A percentile compares a stretch with the other conserved stretches of the same genome.
phyloP scores from a whole-genome alignment of 2,888 invertebrate species.

The Amphipoea oculea region DNA sequence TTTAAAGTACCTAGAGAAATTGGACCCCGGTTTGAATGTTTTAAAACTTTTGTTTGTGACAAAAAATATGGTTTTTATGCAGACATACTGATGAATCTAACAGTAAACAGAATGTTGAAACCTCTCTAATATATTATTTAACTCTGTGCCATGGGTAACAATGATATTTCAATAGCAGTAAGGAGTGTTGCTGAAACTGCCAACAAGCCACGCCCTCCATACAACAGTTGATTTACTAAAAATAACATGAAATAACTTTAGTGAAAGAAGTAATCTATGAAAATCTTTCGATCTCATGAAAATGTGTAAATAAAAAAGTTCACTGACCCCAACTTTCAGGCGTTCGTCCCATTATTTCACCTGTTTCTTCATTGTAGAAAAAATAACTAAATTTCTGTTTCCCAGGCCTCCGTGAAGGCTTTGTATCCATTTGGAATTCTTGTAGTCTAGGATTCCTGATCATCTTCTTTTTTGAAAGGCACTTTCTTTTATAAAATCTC shows the following conservation, averaged over 20 bases:
- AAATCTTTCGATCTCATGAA: slow-evolving; percentile 22
- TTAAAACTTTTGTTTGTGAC: neutral
- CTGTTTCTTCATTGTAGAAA: slow-evolving; percentile 85
- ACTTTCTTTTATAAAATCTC: slow-evolving; percentile 65
- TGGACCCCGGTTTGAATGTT: neutral
- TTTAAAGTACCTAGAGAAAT: neutral
- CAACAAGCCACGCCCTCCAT: slow-evolving; percentile 61
- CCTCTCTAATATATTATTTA: neutral
- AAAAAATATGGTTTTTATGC: neutral
- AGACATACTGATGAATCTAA: neutral
- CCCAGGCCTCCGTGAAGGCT: slow-evolving; percentile 69
- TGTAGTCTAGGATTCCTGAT: slow-evolving; percentile 80
- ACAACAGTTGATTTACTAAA: slow-evolving; percentile 11
- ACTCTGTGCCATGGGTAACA: neutral
- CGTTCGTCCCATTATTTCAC: slow-evolving; percentile 86
- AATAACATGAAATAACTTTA: neutral
- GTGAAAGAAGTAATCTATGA: neutral
- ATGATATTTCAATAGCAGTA: neutral
- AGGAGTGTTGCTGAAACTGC: slow-evolving; percentile 4
- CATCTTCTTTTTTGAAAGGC: slow-evolving; percentile 69
- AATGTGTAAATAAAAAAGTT: slow-evolving; percentile 51
- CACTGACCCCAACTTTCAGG: slow-evolving; percentile 89
- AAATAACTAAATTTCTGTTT: slow-evolving; percentile 74
- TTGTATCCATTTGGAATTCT: slow-evolving; percentile 85
- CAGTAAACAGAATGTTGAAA: neutral